A percentile compares a stretch with the other conserved stretches of the same genome.
These are phyloP conservation scores for Triplophysa yarkandensis DNA, from an alignment of 2,797 vertebrate species.

Conservation along the genomic window DNA sequence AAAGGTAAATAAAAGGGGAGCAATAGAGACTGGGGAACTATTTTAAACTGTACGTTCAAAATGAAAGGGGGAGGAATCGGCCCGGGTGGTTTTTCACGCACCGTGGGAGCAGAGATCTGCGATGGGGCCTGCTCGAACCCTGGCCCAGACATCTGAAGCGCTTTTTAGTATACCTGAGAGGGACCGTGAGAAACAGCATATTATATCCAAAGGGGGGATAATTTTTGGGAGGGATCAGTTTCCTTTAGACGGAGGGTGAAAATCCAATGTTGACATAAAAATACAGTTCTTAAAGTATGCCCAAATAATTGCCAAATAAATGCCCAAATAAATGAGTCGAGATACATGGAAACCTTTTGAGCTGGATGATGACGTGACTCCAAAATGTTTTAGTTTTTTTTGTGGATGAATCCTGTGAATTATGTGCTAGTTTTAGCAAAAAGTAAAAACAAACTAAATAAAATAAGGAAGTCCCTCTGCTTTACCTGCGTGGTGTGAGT, in stretches of 20 bases:
- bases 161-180: constrained; percentile 73
- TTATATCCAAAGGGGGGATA: constrained; percentile 45
- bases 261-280: too few species aligned
- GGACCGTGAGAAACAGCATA: constrained; percentile 60
- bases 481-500: constrained; percentile 91
- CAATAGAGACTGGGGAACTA: constrained; percentile 1
- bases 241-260: not conserved
- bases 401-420: not conserved
- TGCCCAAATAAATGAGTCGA: not conserved
- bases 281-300: too few species aligned
- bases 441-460: not conserved
- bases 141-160: constrained; percentile 74
- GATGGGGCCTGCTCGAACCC: constrained; percentile 63
- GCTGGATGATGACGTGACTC: not conserved
- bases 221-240: not conserved
- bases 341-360: not conserved
- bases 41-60: constrained; percentile 42
- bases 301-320: too few species aligned
- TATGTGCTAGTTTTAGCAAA: not conserved
- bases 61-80: constrained; percentile 34
- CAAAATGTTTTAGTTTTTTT: not conserved
- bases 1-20: constrained; percentile 28
- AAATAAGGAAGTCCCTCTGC: constrained; percentile 23
- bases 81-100: constrained; percentile 68
- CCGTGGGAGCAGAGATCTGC: constrained; percentile 72